These are phyloP conservation scores for Leucophenga montana DNA, from an alignment of 2,888 invertebrate species.

Conservation along the genomic window DNA sequence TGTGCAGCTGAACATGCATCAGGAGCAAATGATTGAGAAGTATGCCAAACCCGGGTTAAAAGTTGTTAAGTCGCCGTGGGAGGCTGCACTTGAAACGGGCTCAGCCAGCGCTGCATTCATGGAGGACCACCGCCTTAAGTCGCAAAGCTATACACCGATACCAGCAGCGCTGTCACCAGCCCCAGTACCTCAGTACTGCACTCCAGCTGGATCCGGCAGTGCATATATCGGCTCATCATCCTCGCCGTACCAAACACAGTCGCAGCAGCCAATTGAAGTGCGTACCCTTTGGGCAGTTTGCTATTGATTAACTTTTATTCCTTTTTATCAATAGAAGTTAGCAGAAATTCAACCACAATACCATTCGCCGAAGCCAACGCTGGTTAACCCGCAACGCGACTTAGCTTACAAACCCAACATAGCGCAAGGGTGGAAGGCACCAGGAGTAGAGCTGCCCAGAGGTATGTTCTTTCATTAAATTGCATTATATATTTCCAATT, in stretches of 20 bases:
- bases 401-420: slow-evolving; percentile 72
- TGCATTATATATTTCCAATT: neutral
- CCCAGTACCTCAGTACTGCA: slow-evolving; percentile 31
- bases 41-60: slow-evolving; percentile 75
- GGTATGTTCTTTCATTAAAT: slow-evolving; percentile 53
- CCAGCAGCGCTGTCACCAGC: slow-evolving; percentile 35
- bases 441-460: slow-evolving; percentile 68
- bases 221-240: slow-evolving; percentile 12
- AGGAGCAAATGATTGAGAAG: slow-evolving; percentile 79
- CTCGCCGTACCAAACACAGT: slow-evolving; percentile 33
- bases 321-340: slow-evolving; percentile 32
- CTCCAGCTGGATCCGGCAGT: neutral
- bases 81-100: slow-evolving; percentile 82
- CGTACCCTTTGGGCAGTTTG: neutral
- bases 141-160: slow-evolving; percentile 40
- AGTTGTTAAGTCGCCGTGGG: slow-evolving; percentile 81
- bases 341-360: slow-evolving; percentile 31
- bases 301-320: neutral
- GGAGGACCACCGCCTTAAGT: slow-evolving; percentile 61
- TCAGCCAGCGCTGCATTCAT: slow-evolving; percentile 81
- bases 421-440: slow-evolving; percentile 73
- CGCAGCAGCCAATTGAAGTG: slow-evolving; percentile 8
- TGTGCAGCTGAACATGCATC: slow-evolving; percentile 77
- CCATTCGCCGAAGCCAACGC: slow-evolving; percentile 34
- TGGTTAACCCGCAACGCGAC: slow-evolving; percentile 63